Percentiles rank a stretch among this genome's conserved stretches.
Evolutionary conservation across 1,140 invertebrate species (phyloP).

Genomic region (Microplitis demolitor): DNA sequence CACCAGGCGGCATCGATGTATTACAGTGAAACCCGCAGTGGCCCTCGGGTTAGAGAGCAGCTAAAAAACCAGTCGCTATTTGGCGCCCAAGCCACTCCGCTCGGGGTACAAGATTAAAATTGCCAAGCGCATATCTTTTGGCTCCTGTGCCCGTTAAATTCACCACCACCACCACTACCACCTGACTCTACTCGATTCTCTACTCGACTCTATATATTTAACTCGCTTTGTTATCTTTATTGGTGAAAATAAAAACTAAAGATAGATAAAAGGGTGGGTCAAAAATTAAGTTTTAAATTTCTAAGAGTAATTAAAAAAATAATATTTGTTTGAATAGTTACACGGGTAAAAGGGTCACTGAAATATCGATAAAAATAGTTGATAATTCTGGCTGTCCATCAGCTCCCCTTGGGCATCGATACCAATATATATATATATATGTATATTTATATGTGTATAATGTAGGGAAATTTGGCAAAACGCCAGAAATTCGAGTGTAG

Average conservation of each 20-base stretch:
- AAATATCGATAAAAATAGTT: slow-evolving; percentile 53
- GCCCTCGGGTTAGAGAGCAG: not conserved
- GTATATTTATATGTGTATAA: no score
- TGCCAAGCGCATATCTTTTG: not conserved
- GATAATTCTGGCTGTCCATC: slow-evolving; percentile 38
- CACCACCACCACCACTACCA: not conserved
- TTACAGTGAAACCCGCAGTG: not conserved
- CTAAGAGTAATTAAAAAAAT: no score
- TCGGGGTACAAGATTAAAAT: not conserved
- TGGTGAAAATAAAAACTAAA: no score
- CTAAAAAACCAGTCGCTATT: not conserved
- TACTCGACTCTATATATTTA: no score
- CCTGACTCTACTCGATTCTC: no score
- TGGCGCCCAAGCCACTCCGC: not conserved
- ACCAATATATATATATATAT: slow-evolving; percentile 28
- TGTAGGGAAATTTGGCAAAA: slow-evolving; percentile 41
- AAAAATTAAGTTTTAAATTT: no score
- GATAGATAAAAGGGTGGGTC: no score
- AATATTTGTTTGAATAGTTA: no score
- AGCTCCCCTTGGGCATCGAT: slow-evolving; percentile 38
- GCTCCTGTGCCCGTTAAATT: not conserved
- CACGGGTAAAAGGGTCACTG: no score
- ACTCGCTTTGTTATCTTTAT: no score
- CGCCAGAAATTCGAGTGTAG: slow-evolving; percentile 33
- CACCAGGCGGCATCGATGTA: not conserved